Percentiles rank a stretch among this genome's conserved stretches.
Conservation (phyloP, 2,888 invertebrate species). For the Morpho achilles region DNA sequence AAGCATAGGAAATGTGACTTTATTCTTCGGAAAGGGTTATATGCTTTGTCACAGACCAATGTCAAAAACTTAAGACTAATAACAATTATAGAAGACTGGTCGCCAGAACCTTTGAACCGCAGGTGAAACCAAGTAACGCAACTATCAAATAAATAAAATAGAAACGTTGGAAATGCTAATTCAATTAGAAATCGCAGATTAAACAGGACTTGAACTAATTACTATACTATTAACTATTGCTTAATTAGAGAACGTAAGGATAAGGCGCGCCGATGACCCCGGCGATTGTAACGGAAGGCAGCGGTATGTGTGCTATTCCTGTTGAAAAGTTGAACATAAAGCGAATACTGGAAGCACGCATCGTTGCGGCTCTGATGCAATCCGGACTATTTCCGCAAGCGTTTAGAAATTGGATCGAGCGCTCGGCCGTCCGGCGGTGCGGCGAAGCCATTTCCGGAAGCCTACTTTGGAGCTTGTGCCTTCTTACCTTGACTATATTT, state of each 20-base stretch:
- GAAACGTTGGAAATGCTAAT: not conserved
- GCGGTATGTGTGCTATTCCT: slow-evolving; percentile 12
- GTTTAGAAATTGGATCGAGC: slow-evolving; percentile 45
- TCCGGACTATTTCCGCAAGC: slow-evolving; percentile 53
- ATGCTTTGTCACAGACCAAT: too few relatives aligned
- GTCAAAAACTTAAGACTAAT: too few relatives aligned
- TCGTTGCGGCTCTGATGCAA: slow-evolving; percentile 46
- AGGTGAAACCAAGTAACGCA: too few relatives aligned
- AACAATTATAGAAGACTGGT: too few relatives aligned
- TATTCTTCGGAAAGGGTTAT: too few relatives aligned
- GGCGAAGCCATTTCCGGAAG: not conserved
- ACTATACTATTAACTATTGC: slow-evolving; percentile 12
- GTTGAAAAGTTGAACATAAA: slow-evolving; percentile 9
- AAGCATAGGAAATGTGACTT: too few relatives aligned
- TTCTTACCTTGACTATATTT: not conserved
- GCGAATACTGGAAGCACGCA: slow-evolving; percentile 52
- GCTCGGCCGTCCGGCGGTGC: slow-evolving; percentile 3
- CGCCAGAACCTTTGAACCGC: too few relatives aligned
- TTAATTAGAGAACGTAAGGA: slow-evolving; percentile 21
- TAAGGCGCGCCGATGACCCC: slow-evolving; percentile 31
- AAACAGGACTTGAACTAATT: not conserved
- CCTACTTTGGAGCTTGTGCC: not conserved
- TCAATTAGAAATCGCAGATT: slow-evolving; percentile 16
- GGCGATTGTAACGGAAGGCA: slow-evolving; percentile 21
- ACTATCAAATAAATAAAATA: too few relatives aligned